phyloP scores from a whole-genome alignment of 2,797 vertebrate species.

The Neopelma chrysocephalum region DNA sequence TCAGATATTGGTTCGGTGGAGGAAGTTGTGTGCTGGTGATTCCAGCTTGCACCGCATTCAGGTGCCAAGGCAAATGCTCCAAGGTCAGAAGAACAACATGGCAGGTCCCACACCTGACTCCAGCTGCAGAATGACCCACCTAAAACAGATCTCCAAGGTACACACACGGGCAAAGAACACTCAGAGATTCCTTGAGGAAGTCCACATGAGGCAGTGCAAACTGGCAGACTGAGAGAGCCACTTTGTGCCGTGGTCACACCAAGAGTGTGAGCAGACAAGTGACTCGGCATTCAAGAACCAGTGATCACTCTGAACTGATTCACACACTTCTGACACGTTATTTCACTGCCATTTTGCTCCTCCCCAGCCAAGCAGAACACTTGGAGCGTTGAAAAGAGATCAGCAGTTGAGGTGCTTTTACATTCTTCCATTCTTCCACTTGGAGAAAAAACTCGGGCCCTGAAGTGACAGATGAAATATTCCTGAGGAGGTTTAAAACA shows the following conservation, averaged over 20 bases:
- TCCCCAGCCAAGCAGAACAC: background rate
- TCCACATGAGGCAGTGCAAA: background rate
- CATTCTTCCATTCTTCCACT: background rate
- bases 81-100: background rate
- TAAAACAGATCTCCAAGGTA: background rate
- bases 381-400: background rate
- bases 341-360: conserved; percentile 9
- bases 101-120: background rate
- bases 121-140: background rate
- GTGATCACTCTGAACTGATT: background rate
- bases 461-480: background rate
- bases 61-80: background rate
- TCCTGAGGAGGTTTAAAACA: background rate
- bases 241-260: rapidly evolving
- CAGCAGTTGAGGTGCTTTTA: background rate
- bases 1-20: background rate
- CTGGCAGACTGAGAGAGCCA: background rate
- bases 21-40: background rate
- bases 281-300: background rate
- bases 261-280: background rate
- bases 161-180: too few relatives aligned
- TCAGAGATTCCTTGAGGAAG: background rate
- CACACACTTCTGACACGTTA: background rate
- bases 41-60: background rate
- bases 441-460: background rate